Evolutionary conservation across 2,888 invertebrate species (phyloP), one percentile per base, ranked within the genome.

Genomic region (Leucophora obtusa): DNA sequence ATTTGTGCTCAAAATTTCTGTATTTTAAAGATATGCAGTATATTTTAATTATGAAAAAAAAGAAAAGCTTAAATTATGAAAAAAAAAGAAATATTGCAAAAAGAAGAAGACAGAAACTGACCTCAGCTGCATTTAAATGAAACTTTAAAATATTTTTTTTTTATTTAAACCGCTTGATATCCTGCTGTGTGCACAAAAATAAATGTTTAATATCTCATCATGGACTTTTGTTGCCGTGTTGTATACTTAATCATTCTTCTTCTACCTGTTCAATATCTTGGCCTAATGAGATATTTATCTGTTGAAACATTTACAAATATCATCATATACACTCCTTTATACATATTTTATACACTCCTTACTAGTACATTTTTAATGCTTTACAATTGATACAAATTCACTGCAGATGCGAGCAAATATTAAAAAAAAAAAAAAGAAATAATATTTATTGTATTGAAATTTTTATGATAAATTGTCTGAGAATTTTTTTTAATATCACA

Each of bases 251-350:
- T 62, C 56, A 58, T n/a, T 18, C 5, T 54, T 51, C 7, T 18
- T 58, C 43, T 73, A 74, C 69, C 75, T 68, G 62, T 63, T 66
- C 63, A 63, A 71, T 75, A 70, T 53, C 54, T 47, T 35, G 69
- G 17, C 43, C 77, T 81, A 77, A 81, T 81, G 77, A 77, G 81
- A 60, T 81, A 77, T 70, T 80, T 80, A 65, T 80, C 68, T 28
- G 59, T 65, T 75, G 79, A 71, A 75, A 63, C 18, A 4, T 59
- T 47, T 47, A 68, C 47, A 60, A 70, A 33, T 21, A 63, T 24
- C 47, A 24, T 54, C 7, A 35, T 11, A 28, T 15, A n/a, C 33
- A 38, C 62, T 68, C 28, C 35, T 63, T 63, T 53, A 43, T 21
- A 62, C 11, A 18, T 28, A 6, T 28, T 28, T 28, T 17, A 51